Evolutionary conservation across 1,140 invertebrate species (phyloP).

Genomic region (Rhyacophila brunnea): DNA sequence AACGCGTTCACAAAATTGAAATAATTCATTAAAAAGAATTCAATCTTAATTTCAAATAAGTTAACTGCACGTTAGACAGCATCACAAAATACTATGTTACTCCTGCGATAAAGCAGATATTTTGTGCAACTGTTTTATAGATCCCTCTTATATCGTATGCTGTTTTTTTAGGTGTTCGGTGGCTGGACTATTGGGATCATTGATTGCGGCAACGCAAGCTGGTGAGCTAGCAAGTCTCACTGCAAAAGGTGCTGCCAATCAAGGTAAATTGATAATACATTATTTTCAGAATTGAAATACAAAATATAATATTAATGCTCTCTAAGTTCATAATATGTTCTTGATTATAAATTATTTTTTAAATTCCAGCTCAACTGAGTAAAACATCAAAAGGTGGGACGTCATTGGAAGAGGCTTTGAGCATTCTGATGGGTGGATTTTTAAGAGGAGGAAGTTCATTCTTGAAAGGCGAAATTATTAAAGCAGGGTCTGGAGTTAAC

Average conservation of each 20-base stretch:
- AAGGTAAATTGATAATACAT: constrained; percentile 21
- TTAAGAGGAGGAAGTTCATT: constrained; percentile 92
- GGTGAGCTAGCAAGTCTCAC: constrained; percentile 52
- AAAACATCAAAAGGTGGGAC: constrained; percentile 46
- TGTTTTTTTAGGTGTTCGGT: constrained; percentile 66
- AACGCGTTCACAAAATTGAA: too few species aligned
- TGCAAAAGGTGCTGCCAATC: constrained; percentile 37
- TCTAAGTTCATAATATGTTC: neutral
- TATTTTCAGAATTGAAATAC: too few species aligned
- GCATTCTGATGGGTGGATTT: constrained; percentile 92
- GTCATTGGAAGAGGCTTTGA: constrained; percentile 90
- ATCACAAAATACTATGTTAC: too few species aligned
- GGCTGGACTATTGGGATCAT: constrained; percentile 83
- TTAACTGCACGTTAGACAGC: too few species aligned
- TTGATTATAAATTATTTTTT: neutral
- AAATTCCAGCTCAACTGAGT: constrained; percentile 55
- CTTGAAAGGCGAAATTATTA: constrained; percentile 95
- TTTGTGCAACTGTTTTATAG: too few species aligned
- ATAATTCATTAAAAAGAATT: too few species aligned
- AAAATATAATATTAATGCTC: too few species aligned
- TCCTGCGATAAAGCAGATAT: too few species aligned
- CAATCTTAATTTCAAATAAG: too few species aligned
- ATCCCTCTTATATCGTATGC: too few species aligned
- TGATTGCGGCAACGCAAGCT: constrained; percentile 82
- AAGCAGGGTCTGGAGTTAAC: constrained; percentile 88